Base-by-base conservation (phyloP, 2,113 vertebrate species). In the Oxyruncus cristatus region DNA sequence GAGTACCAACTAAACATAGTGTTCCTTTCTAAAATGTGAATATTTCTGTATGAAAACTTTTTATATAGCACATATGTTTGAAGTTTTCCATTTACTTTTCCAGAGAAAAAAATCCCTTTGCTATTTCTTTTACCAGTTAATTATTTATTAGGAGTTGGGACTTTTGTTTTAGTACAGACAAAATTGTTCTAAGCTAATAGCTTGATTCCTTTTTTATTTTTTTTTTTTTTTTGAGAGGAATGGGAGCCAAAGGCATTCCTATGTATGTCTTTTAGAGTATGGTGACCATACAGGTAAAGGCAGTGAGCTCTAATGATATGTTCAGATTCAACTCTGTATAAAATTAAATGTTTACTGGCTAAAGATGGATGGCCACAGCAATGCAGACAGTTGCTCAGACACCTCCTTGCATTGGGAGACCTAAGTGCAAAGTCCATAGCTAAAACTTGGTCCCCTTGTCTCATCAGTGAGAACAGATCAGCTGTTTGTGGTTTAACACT, bases 231-330 rank as follows among this genome's bases (percentile, higher is more conserved):
- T 59, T 14, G 14, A 46, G 42, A 47, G 30, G 18, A 71, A 35
- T 33, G n/a, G 19, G n/a, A 18, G 14, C 9, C 33, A 61, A 76
- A 76, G 8, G 2, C 8, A 5, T 20, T 46, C 7, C 8, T 0
- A 0, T 16, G 5, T 27, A n/a, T 7, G 2, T 73, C 32, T 65
- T 28, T 27, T 30, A 70, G 33, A 42, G 3, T 9, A 4, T 33
- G 13, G 15, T 65, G 22, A 9, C 6, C 35, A 3, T 30, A 52
- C 5, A 77, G 2, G 4, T 67, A 13, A 12, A 41, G 24, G 19
- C 37, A 85, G 22, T 8, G 9, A 67, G 33, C 8, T 52, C 44
- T 79, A 41, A 47, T 59, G 1, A 12, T 7, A 24, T 6, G 7
- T 47, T 82, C 52, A 70, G 13, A 30, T 89, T 81, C 1, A 24